These are phyloP conservation scores for Artemia sp. DNA, from an alignment of 2,888 invertebrate genomes.

Conservation along the genomic window DNA sequence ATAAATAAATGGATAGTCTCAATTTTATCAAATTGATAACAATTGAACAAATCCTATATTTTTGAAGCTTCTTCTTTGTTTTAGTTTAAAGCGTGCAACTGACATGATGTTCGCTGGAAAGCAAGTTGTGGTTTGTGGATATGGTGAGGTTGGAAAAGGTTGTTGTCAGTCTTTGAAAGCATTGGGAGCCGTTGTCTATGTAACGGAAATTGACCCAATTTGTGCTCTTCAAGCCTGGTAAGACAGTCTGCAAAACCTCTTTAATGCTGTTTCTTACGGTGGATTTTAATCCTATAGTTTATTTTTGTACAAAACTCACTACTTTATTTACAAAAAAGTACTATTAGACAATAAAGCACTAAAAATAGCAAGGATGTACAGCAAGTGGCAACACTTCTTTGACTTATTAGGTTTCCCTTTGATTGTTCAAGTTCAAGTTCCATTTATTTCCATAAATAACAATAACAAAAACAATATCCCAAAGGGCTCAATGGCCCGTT, in stretches of 20 bases:
- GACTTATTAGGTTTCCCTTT: too few relatives aligned
- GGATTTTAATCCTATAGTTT: too few relatives aligned
- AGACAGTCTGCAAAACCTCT: slow-evolving; percentile 24
- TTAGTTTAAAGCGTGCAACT: slow-evolving; percentile 65
- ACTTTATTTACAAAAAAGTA: too few relatives aligned
- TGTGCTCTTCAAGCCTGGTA: slow-evolving; percentile 87
- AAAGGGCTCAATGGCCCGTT: too few relatives aligned
- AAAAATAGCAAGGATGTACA: too few relatives aligned
- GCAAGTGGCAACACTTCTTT: too few relatives aligned
- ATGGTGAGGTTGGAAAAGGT: slow-evolving; percentile 93
- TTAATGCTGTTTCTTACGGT: too few relatives aligned
- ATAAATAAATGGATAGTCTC: not conserved
- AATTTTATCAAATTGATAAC: slow-evolving; percentile 1
- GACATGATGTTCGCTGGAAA: slow-evolving; percentile 97
- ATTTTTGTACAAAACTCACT: too few relatives aligned
- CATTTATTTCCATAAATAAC: too few relatives aligned
- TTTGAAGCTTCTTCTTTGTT: slow-evolving; percentile 29
- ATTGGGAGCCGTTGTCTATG: slow-evolving; percentile 76
- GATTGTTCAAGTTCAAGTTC: too few relatives aligned
- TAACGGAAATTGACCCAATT: slow-evolving; percentile 92
- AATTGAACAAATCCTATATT: not conserved
- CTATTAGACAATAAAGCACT: too few relatives aligned
- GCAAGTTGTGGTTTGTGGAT: slow-evolving; percentile 86
- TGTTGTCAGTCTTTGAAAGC: slow-evolving; percentile 89
- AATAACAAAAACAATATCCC: too few relatives aligned